Evolutionary conservation across 2,113 vertebrate species (phyloP).

Genomic region (Lophura nycthemera): DNA sequence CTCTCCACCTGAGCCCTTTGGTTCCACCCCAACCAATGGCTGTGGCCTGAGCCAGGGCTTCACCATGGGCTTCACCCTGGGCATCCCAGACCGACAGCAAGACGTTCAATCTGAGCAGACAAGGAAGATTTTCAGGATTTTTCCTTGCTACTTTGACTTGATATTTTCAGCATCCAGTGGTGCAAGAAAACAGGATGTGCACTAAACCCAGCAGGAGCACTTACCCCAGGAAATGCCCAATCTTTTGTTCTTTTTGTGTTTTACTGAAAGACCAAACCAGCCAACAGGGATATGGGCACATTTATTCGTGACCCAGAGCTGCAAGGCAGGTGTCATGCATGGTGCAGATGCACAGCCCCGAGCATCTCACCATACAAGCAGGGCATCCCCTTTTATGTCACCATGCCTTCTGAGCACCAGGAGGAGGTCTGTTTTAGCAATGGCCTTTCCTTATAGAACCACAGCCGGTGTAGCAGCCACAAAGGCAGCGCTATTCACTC

Average conservation of each 20-base stretch:
- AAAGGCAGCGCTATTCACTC: background rate
- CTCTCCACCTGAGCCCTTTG: background rate
- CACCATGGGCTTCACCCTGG: background rate
- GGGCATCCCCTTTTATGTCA: background rate
- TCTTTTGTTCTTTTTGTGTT: background rate
- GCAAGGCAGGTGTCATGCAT: background rate
- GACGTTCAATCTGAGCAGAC: background rate
- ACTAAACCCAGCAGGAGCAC: background rate
- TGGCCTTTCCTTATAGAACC: background rate
- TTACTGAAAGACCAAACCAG: background rate
- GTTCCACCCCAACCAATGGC: background rate
- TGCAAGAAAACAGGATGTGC: background rate
- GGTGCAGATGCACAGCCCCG: background rate
- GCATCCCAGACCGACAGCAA: background rate
- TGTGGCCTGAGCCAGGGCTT: background rate
- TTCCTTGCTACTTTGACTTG: slow-evolving; percentile 24
- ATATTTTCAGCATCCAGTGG: background rate
- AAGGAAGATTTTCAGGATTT: background rate
- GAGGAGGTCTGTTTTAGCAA: background rate
- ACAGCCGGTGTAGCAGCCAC: background rate
- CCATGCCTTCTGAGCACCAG: background rate
- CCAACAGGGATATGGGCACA: background rate
- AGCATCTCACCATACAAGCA: background rate
- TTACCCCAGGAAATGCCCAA: background rate
- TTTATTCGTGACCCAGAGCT: background rate